These are phyloP conservation scores for Phyllopteryx taeniolatus DNA, from an alignment of 2,113 vertebrate genomes.

Conservation along the genomic window DNA sequence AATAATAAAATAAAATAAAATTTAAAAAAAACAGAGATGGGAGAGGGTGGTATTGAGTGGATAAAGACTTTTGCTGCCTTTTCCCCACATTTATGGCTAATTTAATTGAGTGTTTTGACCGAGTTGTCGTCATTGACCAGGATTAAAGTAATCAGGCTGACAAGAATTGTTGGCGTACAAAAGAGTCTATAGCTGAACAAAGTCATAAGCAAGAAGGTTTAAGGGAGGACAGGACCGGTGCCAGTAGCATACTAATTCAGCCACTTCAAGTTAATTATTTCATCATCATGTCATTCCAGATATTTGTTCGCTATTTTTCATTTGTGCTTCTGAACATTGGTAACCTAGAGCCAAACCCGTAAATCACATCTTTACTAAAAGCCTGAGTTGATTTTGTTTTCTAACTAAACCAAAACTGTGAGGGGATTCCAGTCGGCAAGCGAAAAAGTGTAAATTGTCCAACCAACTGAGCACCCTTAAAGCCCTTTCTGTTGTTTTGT, in stretches of 20 bases:
- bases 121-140: constrained; percentile 18
- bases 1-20: too few species aligned
- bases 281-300: background rate
- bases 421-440: background rate
- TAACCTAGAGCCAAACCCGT: background rate
- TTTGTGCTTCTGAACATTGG: background rate
- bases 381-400: too few species aligned
- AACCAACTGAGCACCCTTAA: background rate
- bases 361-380: background rate
- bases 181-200: constrained; percentile 35
- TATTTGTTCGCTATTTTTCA: background rate
- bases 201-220: constrained; percentile 22
- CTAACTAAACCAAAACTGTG: background rate
- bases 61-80: constrained; percentile 21
- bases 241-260: constrained; percentile 29
- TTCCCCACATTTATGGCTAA: constrained; percentile 14
- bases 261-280: background rate
- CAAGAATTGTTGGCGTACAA: constrained; percentile 24
- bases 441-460: background rate
- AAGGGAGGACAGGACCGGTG: constrained; percentile 12
- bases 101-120: constrained; percentile 20
- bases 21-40: background rate
- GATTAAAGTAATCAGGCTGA: constrained; percentile 29
- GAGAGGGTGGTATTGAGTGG: constrained; percentile 1
- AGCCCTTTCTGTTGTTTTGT: background rate